These are phyloP conservation scores for Myocastor coypus DNA, from an alignment of 2,113 vertebrate species.

Conservation along the genomic window DNA sequence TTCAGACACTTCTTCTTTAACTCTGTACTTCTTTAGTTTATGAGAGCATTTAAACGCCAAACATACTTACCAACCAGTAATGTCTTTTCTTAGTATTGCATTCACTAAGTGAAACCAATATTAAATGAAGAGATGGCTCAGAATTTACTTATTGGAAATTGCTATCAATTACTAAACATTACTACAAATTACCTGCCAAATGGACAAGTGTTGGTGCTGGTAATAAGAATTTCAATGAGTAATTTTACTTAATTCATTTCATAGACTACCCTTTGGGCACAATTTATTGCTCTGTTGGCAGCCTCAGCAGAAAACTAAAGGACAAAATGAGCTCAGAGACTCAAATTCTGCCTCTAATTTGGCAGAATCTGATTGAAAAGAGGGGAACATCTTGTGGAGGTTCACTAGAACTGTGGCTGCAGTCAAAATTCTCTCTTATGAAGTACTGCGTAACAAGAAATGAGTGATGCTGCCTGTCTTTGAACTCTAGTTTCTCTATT, in stretches of 20 bases:
- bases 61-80: constrained; percentile 2
- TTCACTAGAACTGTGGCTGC: not conserved
- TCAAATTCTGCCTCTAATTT: constrained; percentile 23
- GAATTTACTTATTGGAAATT: constrained; percentile 68
- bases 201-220: constrained; percentile 57
- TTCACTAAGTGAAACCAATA: constrained; percentile 57
- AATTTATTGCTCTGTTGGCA: constrained; percentile 19
- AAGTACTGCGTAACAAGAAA: not conserved
- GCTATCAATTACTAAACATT: constrained; percentile 65
- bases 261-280: constrained; percentile 51
- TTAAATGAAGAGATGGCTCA: constrained; percentile 46
- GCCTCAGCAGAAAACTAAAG: constrained; percentile 43
- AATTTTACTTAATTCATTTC: constrained; percentile 70
- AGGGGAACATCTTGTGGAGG: not conserved
- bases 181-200: constrained; percentile 65
- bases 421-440: not conserved
- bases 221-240: constrained; percentile 65
- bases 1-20: constrained; percentile 39
- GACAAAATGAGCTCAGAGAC: constrained; percentile 7
- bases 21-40: constrained; percentile 30
- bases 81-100: constrained; percentile 37
- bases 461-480: not conserved
- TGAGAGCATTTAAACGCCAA: constrained; percentile 42
- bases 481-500: constrained; percentile 11
- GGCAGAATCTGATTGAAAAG: constrained; percentile 13